Conservation (phyloP, 2,797 vertebrate genomes). For the Podargus strigoides region DNA sequence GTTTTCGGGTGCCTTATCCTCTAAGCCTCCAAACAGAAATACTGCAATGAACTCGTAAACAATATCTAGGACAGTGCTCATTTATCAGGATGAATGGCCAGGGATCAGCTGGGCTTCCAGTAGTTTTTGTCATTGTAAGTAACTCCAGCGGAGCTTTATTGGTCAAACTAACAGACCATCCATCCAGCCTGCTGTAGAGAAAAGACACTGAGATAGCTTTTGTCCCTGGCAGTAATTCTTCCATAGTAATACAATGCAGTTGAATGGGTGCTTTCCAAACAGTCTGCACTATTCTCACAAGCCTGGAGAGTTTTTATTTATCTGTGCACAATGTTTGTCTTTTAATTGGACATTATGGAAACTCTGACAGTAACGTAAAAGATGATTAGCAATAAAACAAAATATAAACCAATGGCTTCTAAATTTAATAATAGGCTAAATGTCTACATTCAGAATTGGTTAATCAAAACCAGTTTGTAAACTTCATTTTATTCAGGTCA, state of each 20-base stretch:
- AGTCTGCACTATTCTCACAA: not conserved
- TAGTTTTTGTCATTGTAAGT: not conserved
- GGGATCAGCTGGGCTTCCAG: not conserved
- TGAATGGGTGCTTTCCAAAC: constrained; percentile 28
- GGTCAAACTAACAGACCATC: constrained; percentile 13
- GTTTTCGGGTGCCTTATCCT: not conserved
- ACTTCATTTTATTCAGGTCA: constrained; percentile 61
- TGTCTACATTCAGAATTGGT: constrained; percentile 36
- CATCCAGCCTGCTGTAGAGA: not conserved
- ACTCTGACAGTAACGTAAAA: constrained; percentile 49
- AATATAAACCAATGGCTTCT: constrained; percentile 51
- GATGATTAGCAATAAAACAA: constrained; percentile 56
- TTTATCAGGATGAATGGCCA: not conserved
- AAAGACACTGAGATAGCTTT: constrained; percentile 5
- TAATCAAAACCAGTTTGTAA: constrained; percentile 66
- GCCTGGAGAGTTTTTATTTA: constrained; percentile 28
- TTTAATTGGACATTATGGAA: constrained; percentile 50
- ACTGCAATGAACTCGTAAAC: not conserved
- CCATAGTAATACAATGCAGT: not conserved
- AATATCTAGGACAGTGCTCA: fast-evolving
- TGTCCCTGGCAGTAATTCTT: constrained; percentile 16
- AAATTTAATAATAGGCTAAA: constrained; percentile 63
- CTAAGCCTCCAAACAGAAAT: not conserved
- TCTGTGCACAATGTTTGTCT: constrained; percentile 20
- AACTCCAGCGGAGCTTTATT: not conserved